Evolutionary conservation across 1,140 invertebrate species (phyloP).

Genomic region (Ruditapes philippinarum): DNA sequence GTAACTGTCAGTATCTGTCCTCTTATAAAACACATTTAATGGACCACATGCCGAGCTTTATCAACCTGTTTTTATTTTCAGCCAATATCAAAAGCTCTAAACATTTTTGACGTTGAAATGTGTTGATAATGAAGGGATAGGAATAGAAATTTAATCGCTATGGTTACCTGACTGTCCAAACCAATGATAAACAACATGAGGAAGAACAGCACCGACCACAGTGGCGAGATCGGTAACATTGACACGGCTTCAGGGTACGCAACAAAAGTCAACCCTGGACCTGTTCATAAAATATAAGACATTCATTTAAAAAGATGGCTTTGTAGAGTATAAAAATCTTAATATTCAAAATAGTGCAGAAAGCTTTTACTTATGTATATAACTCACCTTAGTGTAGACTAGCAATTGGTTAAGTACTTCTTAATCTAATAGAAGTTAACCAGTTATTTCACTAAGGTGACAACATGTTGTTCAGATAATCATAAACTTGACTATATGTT

Average conservation of each 20-base stretch:
- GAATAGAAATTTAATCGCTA: not conserved
- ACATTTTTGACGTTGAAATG: conserved; percentile 25
- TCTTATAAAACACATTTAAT: too few relatives aligned
- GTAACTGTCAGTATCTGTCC: too few relatives aligned
- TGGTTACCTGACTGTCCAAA: conserved; percentile 94
- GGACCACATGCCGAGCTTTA: conserved; percentile 22
- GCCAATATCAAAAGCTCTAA: not conserved
- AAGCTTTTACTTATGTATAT: too few relatives aligned
- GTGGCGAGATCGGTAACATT: conserved; percentile 96
- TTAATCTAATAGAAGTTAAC: too few relatives aligned
- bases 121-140: conserved; percentile 10
- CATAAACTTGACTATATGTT: too few relatives aligned
- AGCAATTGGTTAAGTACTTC: too few relatives aligned
- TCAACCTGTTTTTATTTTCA: not conserved
- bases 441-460: too few relatives aligned
- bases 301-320: too few relatives aligned
- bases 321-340: too few relatives aligned
- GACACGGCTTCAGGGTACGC: conserved; percentile 99
- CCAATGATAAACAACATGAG: conserved; percentile 98
- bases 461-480: too few relatives aligned
- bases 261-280: conserved; percentile 98
- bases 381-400: too few relatives aligned
- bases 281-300: conserved; percentile 87
- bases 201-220: conserved; percentile 99
- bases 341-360: too few relatives aligned